A percentile compares a stretch with the other conserved stretches of the same genome.
These are phyloP conservation scores for Magallana nippona DNA, from an alignment of 2,888 invertebrate species.

Conservation along the genomic window DNA sequence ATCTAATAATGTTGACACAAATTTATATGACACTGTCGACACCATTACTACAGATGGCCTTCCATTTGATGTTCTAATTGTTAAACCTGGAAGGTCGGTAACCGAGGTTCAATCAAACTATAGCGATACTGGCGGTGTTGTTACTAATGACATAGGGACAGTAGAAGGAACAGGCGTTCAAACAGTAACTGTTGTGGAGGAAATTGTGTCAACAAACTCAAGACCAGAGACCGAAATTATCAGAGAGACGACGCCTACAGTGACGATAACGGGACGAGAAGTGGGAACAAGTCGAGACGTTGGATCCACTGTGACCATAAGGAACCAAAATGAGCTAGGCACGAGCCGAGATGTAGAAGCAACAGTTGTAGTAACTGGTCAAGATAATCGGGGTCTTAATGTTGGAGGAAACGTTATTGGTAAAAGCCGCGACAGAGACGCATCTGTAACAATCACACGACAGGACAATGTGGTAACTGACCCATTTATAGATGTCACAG, in stretches of 20 bases:
- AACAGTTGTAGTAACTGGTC: not conserved
- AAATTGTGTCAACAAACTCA: not conserved
- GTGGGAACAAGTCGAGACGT: not conserved
- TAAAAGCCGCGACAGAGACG: not conserved
- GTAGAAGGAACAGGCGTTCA: constrained; percentile 4
- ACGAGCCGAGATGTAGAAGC: not conserved
- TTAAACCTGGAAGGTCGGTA: constrained; percentile 14
- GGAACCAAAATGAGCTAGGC: not conserved
- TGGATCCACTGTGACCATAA: not conserved
- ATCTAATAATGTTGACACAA: not conserved
- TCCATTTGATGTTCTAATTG: constrained; percentile 16
- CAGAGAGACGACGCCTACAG: not conserved
- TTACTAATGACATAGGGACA: not conserved
- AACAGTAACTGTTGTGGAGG: constrained; percentile 4
- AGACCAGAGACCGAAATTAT: not conserved
- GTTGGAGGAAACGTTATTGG: not conserved
- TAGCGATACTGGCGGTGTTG: constrained; percentile 17
- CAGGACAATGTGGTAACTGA: not conserved
- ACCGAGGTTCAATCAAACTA: constrained; percentile 20
- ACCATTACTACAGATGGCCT: constrained; percentile 1
- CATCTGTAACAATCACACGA: not conserved
- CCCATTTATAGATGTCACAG: not conserved
- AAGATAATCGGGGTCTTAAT: not conserved
- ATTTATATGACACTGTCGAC: not conserved
- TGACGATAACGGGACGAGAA: not conserved